Base-by-base conservation (phyloP, 2,797 vertebrate genomes). In the Novumbra hubbsi region DNA sequence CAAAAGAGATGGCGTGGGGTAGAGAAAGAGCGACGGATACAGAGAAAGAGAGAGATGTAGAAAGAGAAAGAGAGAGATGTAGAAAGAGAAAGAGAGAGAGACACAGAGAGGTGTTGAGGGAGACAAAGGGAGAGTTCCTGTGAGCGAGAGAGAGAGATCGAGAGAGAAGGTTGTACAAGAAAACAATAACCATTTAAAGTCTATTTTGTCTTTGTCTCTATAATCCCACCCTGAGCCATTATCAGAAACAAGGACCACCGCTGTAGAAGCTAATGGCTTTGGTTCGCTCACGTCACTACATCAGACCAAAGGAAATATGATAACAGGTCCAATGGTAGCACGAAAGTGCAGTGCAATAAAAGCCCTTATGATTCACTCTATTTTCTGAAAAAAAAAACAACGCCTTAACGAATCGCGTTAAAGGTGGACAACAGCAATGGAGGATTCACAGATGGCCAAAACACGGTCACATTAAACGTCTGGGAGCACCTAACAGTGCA, bases 161-260 rank as follows among this genome's bases (percentile, higher is more conserved):
- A 70, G 21, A 68, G 57, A 55, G 24, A 72, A 30, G 0, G n/a
- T 34, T 78, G 79, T 76, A 41, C 64, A 83, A 48, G 64, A 1
- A 8, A 62, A 71, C 32, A 80, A 67, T 79, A 73, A 64, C 73
- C 24, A 70, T 81, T 85, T 8, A 34, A 34, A 16, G 32, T 21
- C 21, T 62, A 14, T 19, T 32, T 52, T 52, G 30, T 60, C 70
- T 55, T 71, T 71, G 32, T 60, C 21, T 71, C 32, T 73, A 63
- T 77, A 80, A 72, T 80, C 70, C 48, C 45, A 76, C 49, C n/a
- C 70, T 52, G 45, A 77, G 19, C 68, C 60, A 77, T 83, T 83
- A 83, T 76, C 19, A 8, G 70, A 50, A 66, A 34, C 67, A 14
- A 69, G 60, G 57, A 73, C 64, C 52, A 68, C 6, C 4, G 48